Base-by-base conservation (phyloP, 2,888 invertebrate genomes). In the Leptopterna dolabrata region DNA sequence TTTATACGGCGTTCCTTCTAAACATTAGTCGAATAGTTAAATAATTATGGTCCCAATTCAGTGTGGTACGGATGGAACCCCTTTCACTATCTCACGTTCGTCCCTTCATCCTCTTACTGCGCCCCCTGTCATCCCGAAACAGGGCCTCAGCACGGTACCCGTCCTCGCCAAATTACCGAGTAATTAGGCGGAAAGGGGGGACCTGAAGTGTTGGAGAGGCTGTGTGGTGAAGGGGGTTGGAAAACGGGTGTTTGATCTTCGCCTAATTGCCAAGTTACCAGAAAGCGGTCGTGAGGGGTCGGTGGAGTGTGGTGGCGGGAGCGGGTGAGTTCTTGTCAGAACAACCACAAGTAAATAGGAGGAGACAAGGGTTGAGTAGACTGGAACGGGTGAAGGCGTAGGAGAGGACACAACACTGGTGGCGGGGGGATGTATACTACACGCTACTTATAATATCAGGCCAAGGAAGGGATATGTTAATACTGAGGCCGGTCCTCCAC, bases 231-330 rank as follows among this genome's bases (percentile, higher is more conserved):
- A n/a, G n/a, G n/a, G n/a, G n/a, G n/a, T n/a, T n/a, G n/a, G n/a
- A 36, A 73, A 36, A 73, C 30, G 36, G 73, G 73, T 73, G 73
- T 73, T 73, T 73, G 73, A 73, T 73, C 73, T 73, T 30, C 73
- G 36, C 73, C 73, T 73, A 73, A 73, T 73, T 73, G 73, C 73
- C 73, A 41, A 73, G 73, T 73, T 73, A 73, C 73, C 73, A 63
- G 63, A 63, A 63, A 63, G 63, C 63, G 63, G 63, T 63, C 24
- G 24, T 63, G 24, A 63, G 63, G 63, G 27, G 24, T n/a, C n/a
- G 63, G 63, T 11, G 27, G 24, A 1, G n/a, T 19, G 55, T 4
- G 19, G 19, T 19, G 16, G 6, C 1, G 19, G 55, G 24, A 13
- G 55, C 9, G 24, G 6, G 24, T 24, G 24, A 27, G 63, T 63